phyloP scores from a whole-genome alignment of 2,888 invertebrate species.

The Chironomus tentans region DNA sequence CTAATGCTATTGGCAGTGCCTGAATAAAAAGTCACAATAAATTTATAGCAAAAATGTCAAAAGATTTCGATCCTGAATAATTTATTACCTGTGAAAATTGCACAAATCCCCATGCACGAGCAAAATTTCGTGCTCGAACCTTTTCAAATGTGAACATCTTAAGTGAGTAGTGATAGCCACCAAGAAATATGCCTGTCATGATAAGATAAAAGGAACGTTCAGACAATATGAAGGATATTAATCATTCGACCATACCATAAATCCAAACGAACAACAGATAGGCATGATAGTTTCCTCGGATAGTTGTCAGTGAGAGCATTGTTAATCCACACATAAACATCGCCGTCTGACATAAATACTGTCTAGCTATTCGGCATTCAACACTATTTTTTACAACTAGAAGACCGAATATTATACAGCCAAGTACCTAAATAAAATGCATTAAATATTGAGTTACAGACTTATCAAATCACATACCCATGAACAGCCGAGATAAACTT shows the following conservation, averaged over 20 bases:
- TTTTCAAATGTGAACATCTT: slow-evolving; percentile 86
- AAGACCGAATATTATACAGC: slow-evolving; percentile 70
- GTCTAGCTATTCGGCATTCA: slow-evolving; percentile 75
- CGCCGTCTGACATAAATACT: slow-evolving; percentile 74
- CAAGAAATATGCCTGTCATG: slow-evolving; percentile 67
- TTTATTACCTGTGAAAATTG: slow-evolving; percentile 68
- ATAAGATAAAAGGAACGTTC: slow-evolving; percentile 31
- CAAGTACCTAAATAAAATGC: slow-evolving; percentile 41
- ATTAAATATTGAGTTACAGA: background rate
- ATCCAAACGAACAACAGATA: slow-evolving; percentile 75
- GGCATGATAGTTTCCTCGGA: slow-evolving; percentile 65
- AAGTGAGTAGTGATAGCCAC: slow-evolving; percentile 78
- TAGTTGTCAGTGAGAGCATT: slow-evolving; percentile 66
- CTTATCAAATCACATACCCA: slow-evolving; percentile 45
- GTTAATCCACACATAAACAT: slow-evolving; percentile 69
- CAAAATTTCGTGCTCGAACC: slow-evolving; percentile 75
- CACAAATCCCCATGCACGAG: slow-evolving; percentile 81
- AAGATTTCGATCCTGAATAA: background rate
- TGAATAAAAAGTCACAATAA: background rate
- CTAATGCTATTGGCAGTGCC: slow-evolving; percentile 66
- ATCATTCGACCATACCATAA: slow-evolving; percentile 46
- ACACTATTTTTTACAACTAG: slow-evolving; percentile 74
- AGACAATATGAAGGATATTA: background rate
- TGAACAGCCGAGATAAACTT: slow-evolving; percentile 69
- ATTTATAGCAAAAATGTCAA: background rate